phyloP scores from a whole-genome alignment of 2,797 vertebrate genomes.

The Amniataba percoides region DNA sequence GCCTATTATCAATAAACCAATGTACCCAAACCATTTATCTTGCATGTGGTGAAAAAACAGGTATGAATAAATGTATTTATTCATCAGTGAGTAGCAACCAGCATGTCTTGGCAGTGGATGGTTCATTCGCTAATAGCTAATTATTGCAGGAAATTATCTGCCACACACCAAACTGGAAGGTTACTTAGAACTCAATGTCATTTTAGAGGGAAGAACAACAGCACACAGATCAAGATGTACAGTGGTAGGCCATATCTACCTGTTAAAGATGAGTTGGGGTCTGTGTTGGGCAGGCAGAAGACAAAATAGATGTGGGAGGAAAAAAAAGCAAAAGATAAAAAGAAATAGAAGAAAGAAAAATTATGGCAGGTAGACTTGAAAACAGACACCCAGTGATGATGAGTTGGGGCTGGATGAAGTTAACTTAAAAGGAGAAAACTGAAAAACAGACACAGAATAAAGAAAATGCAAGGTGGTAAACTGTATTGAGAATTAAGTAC shows the following conservation, averaged over 20 bases:
- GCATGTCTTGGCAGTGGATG: conserved; percentile 5
- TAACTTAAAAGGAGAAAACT: conserved; percentile 57
- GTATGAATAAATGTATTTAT: neutral
- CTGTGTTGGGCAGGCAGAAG: conserved; percentile 89
- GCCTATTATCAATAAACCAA: neutral
- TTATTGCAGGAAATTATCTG: neutral
- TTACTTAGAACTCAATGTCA: neutral
- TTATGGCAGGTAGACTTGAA: conserved; percentile 65
- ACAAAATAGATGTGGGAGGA: conserved; percentile 74
- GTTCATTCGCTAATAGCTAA: neutral
- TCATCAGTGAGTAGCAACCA: neutral
- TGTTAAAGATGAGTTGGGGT: conserved; percentile 89
- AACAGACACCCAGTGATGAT: conserved; percentile 30
- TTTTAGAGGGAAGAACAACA: conserved; percentile 8
- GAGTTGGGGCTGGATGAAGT: conserved; percentile 49
- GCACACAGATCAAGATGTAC: conserved; percentile 30
- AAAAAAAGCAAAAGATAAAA: conserved; percentile 63
- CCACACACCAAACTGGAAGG: conserved; percentile 2
- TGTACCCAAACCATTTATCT: neutral
- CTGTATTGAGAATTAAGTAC: conserved; percentile 74
- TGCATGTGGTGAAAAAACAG: neutral
- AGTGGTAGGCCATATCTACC: conserved; percentile 82
- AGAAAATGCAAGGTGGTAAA: neutral
- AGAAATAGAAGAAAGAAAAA: conserved; percentile 67
- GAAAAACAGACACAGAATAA: conserved; percentile 39